Evolutionary conservation across 2,113 vertebrate genomes (phyloP).

Genomic region (Oryzias melastigma): DNA sequence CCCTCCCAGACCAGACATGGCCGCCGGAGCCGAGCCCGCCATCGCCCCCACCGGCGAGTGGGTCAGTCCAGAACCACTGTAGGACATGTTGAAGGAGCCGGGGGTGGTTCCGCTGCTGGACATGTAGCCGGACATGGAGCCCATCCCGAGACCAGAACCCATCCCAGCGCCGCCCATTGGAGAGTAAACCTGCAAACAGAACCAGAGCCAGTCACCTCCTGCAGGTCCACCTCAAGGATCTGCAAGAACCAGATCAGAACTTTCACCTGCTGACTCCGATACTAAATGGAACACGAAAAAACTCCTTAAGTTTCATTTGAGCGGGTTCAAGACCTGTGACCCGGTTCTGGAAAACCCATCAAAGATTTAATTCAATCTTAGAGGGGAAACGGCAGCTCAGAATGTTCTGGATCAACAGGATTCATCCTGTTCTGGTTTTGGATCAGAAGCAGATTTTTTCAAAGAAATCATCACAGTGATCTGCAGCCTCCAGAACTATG

Average conservation of each 20-base stretch:
- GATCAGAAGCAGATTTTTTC: too few relatives aligned
- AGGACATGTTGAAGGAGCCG: slow-evolving; percentile 96
- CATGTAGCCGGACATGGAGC: slow-evolving; percentile 95
- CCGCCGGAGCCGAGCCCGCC: slow-evolving; percentile 68
- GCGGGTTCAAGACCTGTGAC: too few relatives aligned
- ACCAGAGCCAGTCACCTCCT: slow-evolving; percentile 4
- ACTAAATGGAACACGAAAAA: too few relatives aligned
- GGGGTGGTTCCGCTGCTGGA: slow-evolving; percentile 74
- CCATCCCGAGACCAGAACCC: slow-evolving; percentile 87
- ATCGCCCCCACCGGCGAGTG: slow-evolving; percentile 83
- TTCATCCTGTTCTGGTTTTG: too few relatives aligned
- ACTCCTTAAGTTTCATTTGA: too few relatives aligned
- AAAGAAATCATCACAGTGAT: too few relatives aligned
- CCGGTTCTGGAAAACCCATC: too few relatives aligned
- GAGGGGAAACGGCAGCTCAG: too few relatives aligned
- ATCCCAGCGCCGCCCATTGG: slow-evolving; percentile 89
- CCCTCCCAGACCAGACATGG: slow-evolving; percentile 85
- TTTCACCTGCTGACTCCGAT: too few relatives aligned
- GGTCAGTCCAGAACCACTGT: slow-evolving; percentile 86
- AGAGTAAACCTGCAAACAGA: slow-evolving; percentile 86
- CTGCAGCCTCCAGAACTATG: too few relatives aligned
- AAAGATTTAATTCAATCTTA: too few relatives aligned
- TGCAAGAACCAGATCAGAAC: neutral
- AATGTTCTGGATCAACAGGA: too few relatives aligned
- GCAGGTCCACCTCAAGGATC: neutral